Conservation (phyloP, 2,888 invertebrate species). For the Campoplex nolae region DNA sequence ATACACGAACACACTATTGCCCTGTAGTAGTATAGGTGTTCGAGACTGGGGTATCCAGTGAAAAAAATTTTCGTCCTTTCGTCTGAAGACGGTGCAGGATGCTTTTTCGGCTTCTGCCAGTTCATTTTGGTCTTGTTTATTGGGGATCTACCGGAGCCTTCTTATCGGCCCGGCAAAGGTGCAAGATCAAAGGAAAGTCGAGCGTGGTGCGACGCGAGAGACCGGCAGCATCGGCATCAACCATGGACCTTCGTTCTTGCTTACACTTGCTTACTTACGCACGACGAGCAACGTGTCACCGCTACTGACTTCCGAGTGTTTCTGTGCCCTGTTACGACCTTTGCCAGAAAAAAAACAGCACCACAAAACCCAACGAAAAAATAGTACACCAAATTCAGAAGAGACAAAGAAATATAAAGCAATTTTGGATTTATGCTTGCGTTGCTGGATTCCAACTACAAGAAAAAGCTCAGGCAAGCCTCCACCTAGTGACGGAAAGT, state of each 20-base stretch:
- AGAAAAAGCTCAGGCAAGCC: background rate
- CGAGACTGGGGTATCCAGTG: conserved; percentile 34
- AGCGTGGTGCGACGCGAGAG: conserved; percentile 49
- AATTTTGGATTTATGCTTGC: background rate
- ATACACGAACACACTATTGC: background rate
- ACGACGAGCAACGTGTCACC: conserved; percentile 38
- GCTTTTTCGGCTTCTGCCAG: conserved; percentile 52
- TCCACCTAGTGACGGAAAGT: background rate
- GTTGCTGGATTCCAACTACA: background rate
- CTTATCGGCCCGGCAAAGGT: conserved; percentile 69
- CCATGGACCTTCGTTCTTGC: conserved; percentile 52
- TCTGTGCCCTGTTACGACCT: conserved; percentile 25
- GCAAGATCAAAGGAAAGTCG: conserved; percentile 72
- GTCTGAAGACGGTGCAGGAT: conserved; percentile 41
- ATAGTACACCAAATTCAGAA: background rate
- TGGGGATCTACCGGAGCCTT: conserved; percentile 62
- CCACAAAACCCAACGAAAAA: background rate
- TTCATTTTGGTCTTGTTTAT: conserved; percentile 70
- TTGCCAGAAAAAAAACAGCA: background rate
- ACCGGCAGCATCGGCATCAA: conserved; percentile 50
- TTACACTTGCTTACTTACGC: conserved; percentile 33
- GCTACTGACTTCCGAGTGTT: conserved; percentile 53
- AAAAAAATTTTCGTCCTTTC: conserved; percentile 53
- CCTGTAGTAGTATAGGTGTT: conserved; percentile 4
- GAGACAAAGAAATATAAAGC: background rate